Evolutionary conservation across 2,888 invertebrate species (phyloP), one percentile per base, ranked within the genome.

Genomic region (Morpho achilles): DNA sequence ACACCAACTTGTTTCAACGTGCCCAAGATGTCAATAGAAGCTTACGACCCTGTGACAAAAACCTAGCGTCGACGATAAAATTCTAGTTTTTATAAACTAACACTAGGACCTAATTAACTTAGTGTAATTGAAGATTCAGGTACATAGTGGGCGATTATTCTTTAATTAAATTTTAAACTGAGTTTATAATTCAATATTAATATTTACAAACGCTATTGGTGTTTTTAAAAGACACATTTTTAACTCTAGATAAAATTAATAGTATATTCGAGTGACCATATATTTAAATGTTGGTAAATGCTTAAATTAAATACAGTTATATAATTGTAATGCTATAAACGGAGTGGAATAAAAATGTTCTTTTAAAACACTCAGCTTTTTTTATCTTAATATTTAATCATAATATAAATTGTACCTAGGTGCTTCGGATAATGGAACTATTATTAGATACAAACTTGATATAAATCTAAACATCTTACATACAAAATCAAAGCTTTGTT

Each of bases 111-210:
- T 45, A 45, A 45, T 75, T 84, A 76, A 79, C 85, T 84, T 84
- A 88, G 78, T 85, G 80, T 88, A 89, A 89, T 89, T 88, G 88
- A 88, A 87, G 73, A 76, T 79, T 89, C 89, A 89, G 89, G 89
- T 89, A 89, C 89, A 80, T 86, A 76, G 84, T 87, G 84, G 81
- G 87, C 86, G 84, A 80, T 81, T 76, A 71, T 72, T 69, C 67
- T 68, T 69, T 73, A 59, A 60, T 73, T 69, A 67, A 66, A 65
- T 66, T 74, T 74, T 75, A 72, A 77, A 74, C 76, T 79, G 81
- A 81, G 74, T 79, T 76, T 69, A 69, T 42, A 56, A 69, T 57
- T 65, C 66, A 58, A 68, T 67, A 69, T 71, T 65, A 71, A 74
- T 84, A 86, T 84, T 79, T 87, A 87, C 84, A 85, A 70, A 67